Conservation (phyloP, 2,113 vertebrate genomes). For the Panurus biarmicus region DNA sequence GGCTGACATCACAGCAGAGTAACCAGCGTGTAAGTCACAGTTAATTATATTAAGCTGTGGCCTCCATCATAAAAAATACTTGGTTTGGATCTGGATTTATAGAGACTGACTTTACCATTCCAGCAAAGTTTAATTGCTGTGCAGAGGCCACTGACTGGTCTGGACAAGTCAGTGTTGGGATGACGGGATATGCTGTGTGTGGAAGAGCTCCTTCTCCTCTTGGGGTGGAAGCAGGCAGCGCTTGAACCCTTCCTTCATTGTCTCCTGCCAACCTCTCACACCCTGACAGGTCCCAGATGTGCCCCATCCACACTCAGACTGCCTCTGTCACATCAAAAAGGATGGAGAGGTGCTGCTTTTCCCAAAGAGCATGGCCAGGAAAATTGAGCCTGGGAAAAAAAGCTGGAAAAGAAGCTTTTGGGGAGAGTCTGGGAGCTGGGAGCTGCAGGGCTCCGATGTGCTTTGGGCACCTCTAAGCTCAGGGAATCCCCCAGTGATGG, state of each 20-base stretch:
- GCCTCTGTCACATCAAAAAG: background rate
- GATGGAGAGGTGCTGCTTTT: background rate
- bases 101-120: constrained; percentile 38
- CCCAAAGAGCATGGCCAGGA: background rate
- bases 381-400: background rate
- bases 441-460: background rate
- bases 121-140: constrained; percentile 59
- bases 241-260: background rate
- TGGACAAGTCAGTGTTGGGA: constrained; percentile 14
- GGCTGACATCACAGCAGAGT: constrained; percentile 77
- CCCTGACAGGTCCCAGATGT: background rate
- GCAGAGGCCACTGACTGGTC: constrained; percentile 27
- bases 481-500: background rate
- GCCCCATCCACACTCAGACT: rapidly evolving
- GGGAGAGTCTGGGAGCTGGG: background rate
- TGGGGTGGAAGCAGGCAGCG: background rate
- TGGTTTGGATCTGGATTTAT: constrained; percentile 32
- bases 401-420: background rate
- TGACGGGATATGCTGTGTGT: background rate
- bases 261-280: background rate
- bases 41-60: constrained; percentile 74
- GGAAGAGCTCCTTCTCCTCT: background rate
- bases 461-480: background rate
- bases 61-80: constrained; percentile 60
- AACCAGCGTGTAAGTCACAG: constrained; percentile 71